Percentiles rank a stretch among this genome's conserved stretches.
Conservation (phyloP, 2,113 vertebrate genomes). For the Sapayoa aenigma region DNA sequence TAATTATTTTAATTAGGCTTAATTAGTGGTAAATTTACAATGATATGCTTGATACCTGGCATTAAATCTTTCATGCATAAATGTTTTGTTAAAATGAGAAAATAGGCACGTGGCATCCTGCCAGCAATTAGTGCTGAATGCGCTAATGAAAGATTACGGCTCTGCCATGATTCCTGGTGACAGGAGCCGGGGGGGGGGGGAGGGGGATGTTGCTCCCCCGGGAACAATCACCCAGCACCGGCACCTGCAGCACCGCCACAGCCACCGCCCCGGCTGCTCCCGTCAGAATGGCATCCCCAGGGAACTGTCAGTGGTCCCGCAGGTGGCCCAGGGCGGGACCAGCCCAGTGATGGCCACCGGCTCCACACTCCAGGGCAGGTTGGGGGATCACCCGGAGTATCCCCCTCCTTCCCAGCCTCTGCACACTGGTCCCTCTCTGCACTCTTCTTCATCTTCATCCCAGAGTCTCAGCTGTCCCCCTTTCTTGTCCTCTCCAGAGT, state of each 20-base stretch:
- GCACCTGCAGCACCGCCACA: not conserved
- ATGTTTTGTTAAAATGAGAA: constrained; percentile 90
- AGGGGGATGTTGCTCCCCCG: not conserved
- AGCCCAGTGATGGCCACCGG: rapidly evolving
- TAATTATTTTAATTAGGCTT: constrained; percentile 96
- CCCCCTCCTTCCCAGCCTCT: too few relatives aligned
- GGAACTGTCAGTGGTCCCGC: rapidly evolving
- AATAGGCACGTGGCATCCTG: constrained; percentile 76
- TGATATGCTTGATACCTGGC: constrained; percentile 93
- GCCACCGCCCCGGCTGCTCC: not conserved
- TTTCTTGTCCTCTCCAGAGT: not conserved
- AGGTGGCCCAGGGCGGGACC: not conserved
- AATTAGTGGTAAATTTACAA: constrained; percentile 98
- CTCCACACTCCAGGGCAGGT: not conserved
- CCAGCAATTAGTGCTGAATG: constrained; percentile 88
- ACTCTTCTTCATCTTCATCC: not conserved
- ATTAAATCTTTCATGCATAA: constrained; percentile 96
- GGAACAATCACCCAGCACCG: not conserved
- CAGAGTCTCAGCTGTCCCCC: rapidly evolving
- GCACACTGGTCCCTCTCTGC: not conserved
- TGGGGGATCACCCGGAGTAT: not conserved
- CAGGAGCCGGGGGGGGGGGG: constrained; percentile 67
- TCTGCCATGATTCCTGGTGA: constrained; percentile 73
- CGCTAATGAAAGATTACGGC: constrained; percentile 82
- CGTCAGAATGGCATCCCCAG: rapidly evolving